Percentiles rank a stretch among this genome's conserved stretches.
Evolutionary conservation across 2,113 vertebrate species (phyloP).

Genomic region (Scomber colias): DNA sequence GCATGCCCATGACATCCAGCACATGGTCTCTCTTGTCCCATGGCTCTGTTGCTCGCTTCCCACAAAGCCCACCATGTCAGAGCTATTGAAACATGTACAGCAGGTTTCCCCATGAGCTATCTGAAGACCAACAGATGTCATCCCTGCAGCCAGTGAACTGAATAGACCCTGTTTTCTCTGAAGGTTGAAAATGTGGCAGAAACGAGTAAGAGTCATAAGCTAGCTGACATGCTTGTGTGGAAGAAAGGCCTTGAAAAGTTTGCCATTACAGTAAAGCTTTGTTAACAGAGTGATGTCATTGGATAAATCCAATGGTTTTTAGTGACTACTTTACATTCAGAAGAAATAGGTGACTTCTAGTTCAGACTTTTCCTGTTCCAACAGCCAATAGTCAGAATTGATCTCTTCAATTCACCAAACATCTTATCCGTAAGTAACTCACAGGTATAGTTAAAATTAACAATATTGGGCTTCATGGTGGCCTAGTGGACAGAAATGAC

Average conservation of each 20-base stretch:
- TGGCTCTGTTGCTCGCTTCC: slow-evolving; percentile 20
- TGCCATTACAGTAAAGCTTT: slow-evolving; percentile 1
- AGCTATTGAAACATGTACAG: slow-evolving; percentile 14
- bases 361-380: slow-evolving; percentile 1
- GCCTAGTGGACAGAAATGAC: too few species aligned
- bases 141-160: slow-evolving; percentile 44
- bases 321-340: background rate
- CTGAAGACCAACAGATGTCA: slow-evolving; percentile 45
- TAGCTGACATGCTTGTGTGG: background rate
- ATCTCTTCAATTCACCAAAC: background rate
- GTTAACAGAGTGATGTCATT: slow-evolving; percentile 1
- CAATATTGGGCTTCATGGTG: too few species aligned
- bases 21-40: slow-evolving; percentile 29
- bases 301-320: background rate
- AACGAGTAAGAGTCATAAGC: slow-evolving; percentile 56
- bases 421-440: too few species aligned
- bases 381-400: slow-evolving; percentile 15
- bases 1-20: slow-evolving; percentile 25
- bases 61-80: slow-evolving; percentile 19
- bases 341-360: background rate
- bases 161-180: slow-evolving; percentile 51
- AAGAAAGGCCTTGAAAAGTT: background rate
- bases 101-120: slow-evolving; percentile 43
- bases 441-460: too few species aligned
- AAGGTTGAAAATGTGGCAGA: slow-evolving; percentile 27